These are phyloP conservation scores for Phalera bucephala DNA, from an alignment of 2,888 invertebrate species.

Conservation along the genomic window DNA sequence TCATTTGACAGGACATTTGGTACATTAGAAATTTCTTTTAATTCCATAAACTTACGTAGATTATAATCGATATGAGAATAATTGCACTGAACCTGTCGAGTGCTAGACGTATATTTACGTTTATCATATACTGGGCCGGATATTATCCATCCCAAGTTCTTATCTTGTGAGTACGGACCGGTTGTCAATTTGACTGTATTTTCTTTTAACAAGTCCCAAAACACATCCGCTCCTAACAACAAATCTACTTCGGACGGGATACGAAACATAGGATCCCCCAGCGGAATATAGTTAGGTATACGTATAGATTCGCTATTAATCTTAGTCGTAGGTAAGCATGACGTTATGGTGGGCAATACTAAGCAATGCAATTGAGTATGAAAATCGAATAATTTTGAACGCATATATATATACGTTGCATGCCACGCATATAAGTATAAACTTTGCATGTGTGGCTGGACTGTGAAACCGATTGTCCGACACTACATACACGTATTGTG, in stretches of 20 bases:
- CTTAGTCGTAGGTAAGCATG: conserved; percentile 3
- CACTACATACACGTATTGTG: conserved; percentile 6
- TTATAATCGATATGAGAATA: too few relatives aligned
- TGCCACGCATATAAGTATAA: too few relatives aligned
- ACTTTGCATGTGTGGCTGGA: conserved; percentile 2
- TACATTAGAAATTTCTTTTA: too few relatives aligned
- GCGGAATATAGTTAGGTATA: neutral
- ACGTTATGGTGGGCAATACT: too few relatives aligned
- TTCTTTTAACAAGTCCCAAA: neutral
- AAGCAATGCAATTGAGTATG: conserved; percentile 3
- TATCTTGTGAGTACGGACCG: neutral
- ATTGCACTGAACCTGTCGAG: too few relatives aligned
- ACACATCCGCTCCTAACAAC: neutral
- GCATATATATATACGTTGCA: too few relatives aligned
- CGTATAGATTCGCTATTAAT: neutral
- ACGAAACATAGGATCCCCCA: conserved; percentile 4
- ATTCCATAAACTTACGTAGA: too few relatives aligned
- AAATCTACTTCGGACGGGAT: neutral
- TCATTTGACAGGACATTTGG: conserved; percentile 3
- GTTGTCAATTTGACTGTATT: neutral
- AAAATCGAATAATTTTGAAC: conserved; percentile 2
- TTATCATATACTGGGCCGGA: neutral
- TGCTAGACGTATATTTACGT: too few relatives aligned
- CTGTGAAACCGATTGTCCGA: conserved; percentile 7
- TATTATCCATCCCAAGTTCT: conserved; percentile 1